These are phyloP conservation scores for Onthophagus taurus DNA, from an alignment of 1,140 invertebrate species.

Conservation along the genomic window DNA sequence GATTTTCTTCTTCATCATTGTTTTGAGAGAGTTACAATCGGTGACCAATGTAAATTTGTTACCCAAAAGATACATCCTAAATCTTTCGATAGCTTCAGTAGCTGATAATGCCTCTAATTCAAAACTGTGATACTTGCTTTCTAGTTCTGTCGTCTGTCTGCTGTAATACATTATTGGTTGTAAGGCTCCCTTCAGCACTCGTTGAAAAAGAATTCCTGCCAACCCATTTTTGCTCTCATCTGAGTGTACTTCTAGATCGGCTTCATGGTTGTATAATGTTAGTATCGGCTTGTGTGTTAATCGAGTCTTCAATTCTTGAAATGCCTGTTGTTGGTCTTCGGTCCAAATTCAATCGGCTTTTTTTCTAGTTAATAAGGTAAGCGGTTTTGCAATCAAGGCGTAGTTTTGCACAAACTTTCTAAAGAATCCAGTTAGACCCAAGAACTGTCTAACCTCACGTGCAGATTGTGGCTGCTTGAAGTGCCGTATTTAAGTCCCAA, in stretches of 20 bases:
- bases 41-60: too few relatives aligned
- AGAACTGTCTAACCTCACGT: constrained; percentile 32
- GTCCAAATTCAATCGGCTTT: constrained; percentile 28
- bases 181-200: constrained; percentile 8
- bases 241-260: constrained; percentile 27
- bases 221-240: constrained; percentile 24
- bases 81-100: too few relatives aligned
- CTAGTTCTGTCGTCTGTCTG: constrained; percentile 11
- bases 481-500: constrained; percentile 24
- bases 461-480: constrained; percentile 25
- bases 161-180: constrained; percentile 25
- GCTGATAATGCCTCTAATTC: too few relatives aligned
- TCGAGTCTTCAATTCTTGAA: constrained; percentile 21
- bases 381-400: constrained; percentile 27
- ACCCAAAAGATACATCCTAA: too few relatives aligned
- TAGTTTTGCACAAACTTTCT: constrained; percentile 30
- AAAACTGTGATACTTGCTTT: too few relatives aligned
- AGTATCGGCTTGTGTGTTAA: constrained; percentile 19
- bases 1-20: too few relatives aligned
- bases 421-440: constrained; percentile 30
- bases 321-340: constrained; percentile 25
- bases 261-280: constrained; percentile 21
- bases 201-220: constrained; percentile 20
- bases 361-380: constrained; percentile 33
- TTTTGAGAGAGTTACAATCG: too few relatives aligned